These are phyloP conservation scores for Phalacrocorax aristotelis DNA, from an alignment of 2,113 vertebrate species.

Conservation along the genomic window DNA sequence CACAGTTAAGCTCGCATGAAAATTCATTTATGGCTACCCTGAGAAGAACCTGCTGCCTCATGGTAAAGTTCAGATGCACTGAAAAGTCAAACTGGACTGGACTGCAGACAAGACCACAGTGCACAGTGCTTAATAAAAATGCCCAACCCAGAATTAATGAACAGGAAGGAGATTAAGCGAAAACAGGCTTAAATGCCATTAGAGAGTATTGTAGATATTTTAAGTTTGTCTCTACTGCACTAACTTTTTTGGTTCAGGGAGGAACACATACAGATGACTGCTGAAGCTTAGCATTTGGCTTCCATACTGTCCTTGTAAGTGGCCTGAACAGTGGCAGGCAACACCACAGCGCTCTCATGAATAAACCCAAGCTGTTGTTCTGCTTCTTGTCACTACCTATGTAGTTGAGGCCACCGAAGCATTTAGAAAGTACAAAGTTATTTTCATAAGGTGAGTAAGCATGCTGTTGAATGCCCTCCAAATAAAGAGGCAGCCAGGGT, in stretches of 20 bases:
- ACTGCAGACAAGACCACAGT: not conserved
- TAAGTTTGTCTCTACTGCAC: not conserved
- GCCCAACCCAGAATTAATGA: not conserved
- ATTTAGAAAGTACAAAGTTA: not conserved
- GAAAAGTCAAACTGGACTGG: not conserved
- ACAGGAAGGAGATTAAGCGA: not conserved
- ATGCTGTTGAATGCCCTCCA: not conserved
- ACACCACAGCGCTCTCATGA: not conserved
- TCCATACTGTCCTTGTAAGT: not conserved
- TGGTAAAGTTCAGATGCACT: not conserved
- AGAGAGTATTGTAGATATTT: not conserved
- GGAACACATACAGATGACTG: not conserved
- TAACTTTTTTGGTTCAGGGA: not conserved
- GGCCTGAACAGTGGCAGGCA: not conserved
- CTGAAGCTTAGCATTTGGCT: not conserved
- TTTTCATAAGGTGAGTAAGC: not conserved
- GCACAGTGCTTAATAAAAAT: not conserved
- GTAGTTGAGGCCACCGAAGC: not conserved
- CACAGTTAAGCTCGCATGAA: not conserved
- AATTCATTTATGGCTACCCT: not conserved
- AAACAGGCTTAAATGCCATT: not conserved
- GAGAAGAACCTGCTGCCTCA: not conserved
- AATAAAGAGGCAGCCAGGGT: not conserved
- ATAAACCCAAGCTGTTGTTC: not conserved
- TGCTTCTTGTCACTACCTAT: not conserved